Evolutionary conservation across 2,888 invertebrate species (phyloP).

Genomic region (Phytoseiulus persimilis): DNA sequence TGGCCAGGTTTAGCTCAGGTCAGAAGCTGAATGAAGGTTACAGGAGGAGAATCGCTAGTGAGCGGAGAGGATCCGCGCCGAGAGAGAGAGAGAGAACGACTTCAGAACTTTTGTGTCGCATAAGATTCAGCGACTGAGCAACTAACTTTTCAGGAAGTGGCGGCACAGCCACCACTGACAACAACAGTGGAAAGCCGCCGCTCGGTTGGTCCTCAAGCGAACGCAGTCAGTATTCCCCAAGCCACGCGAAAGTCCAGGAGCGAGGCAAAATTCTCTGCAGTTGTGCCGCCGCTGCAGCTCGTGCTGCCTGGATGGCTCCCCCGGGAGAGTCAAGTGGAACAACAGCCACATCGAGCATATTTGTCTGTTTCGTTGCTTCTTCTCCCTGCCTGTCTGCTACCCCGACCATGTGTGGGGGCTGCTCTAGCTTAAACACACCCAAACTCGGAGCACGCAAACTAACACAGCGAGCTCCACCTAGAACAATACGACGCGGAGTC

Average conservation of each 20-base stretch:
- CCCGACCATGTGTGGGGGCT: not conserved
- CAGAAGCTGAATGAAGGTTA: not conserved
- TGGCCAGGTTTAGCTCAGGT: too few relatives aligned
- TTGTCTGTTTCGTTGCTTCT: not conserved
- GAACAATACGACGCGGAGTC: not conserved
- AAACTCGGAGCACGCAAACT: not conserved
- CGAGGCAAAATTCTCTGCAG: not conserved
- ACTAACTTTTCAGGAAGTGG: not conserved
- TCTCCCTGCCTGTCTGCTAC: not conserved
- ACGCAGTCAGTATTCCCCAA: not conserved
- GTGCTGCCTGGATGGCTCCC: not conserved
- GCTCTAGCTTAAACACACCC: not conserved
- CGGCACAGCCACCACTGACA: not conserved
- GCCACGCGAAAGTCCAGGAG: not conserved
- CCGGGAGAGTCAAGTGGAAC: not conserved
- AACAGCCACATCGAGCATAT: conserved; percentile 5
- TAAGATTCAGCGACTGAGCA: not conserved
- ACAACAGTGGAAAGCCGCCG: not conserved
- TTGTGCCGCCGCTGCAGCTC: not conserved
- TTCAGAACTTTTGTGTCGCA: not conserved
- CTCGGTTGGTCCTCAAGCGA: not conserved
- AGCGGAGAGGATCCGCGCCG: not conserved
- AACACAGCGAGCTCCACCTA: not conserved
- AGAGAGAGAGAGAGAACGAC: not conserved
- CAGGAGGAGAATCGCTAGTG: not conserved